Evolutionary conservation across 2,797 vertebrate species (phyloP).

Genomic region (Lagodon rhomboides): DNA sequence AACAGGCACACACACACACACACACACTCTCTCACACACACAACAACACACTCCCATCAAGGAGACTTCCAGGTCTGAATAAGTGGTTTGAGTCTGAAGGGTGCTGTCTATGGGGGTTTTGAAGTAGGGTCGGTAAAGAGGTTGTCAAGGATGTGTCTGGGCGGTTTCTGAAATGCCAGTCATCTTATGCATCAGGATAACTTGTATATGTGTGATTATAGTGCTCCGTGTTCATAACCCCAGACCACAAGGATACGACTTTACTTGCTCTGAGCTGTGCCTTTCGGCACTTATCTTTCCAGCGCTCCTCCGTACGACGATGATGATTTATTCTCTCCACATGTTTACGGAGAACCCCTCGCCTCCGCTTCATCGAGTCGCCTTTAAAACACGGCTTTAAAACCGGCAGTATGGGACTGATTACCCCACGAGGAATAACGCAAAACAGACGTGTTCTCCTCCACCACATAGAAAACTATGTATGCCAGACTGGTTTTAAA

Average conservation of each 20-base stretch:
- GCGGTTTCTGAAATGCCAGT: not conserved
- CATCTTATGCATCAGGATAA: not conserved
- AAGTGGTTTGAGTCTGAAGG: conserved; percentile 23
- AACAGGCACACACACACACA: conserved; percentile 13
- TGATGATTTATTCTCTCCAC: conserved; percentile 52
- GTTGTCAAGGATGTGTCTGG: conserved; percentile 13
- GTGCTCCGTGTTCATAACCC: conserved; percentile 9
- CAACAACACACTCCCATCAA: not conserved
- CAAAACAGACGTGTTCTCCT: conserved; percentile 42
- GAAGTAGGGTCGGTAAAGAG: conserved; percentile 12
- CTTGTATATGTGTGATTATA: not conserved
- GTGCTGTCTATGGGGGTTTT: conserved; percentile 19
- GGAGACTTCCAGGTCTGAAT: conserved; percentile 27
- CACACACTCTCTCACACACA: not conserved
- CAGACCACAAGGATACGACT: not conserved
- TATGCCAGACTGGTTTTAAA: not conserved
- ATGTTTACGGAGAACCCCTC: conserved; percentile 32
- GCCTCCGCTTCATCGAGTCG: not conserved
- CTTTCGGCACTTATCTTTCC: conserved; percentile 4
- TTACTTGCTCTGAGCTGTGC: conserved; percentile 8
- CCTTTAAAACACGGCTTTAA: conserved; percentile 36
- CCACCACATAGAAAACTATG: not conserved
- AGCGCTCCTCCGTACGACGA: not conserved
- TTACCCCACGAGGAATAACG: conserved; percentile 37
- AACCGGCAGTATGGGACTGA: conserved; percentile 42